phyloP scores from a whole-genome alignment of 2,797 vertebrate genomes.

The Hemitrygon akajei region DNA sequence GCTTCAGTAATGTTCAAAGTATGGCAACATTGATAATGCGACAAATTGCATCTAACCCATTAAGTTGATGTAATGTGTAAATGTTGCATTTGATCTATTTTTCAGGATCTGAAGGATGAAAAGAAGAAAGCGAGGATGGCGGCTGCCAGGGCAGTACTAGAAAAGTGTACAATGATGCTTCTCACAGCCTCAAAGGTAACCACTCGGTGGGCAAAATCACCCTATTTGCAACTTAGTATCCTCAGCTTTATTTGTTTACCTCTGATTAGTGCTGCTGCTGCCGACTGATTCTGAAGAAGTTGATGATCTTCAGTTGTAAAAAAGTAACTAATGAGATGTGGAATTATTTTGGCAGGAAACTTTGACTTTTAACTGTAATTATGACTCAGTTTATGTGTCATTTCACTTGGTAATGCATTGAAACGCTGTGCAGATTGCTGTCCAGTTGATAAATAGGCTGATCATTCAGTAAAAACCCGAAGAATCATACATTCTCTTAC shows the following conservation, averaged over 20 bases:
- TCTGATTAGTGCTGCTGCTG: neutral
- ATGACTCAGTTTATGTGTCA: neutral
- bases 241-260: neutral
- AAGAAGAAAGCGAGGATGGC: slow-evolving; percentile 97
- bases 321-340: slow-evolving; percentile 3
- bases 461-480: neutral
- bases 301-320: neutral
- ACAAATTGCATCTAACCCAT: neutral
- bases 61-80: slow-evolving; percentile 19
- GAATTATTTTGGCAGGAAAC: slow-evolving; percentile 3
- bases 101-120: slow-evolving; percentile 92
- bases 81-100: slow-evolving; percentile 33
- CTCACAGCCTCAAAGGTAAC: slow-evolving; percentile 94
- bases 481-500: neutral
- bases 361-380: neutral
- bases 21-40: neutral
- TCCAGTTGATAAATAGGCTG: neutral
- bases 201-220: neutral
- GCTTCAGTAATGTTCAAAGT: too few relatives aligned
- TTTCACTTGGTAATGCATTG: neutral
- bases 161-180: slow-evolving; percentile 99
- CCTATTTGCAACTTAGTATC: neutral
- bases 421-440: neutral
- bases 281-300: neutral
- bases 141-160: slow-evolving; percentile 85